Evolutionary conservation across 2,888 invertebrate genomes (phyloP), one percentile per base, ranked within the genome.

Genomic region (Oscheius myriophilus): DNA sequence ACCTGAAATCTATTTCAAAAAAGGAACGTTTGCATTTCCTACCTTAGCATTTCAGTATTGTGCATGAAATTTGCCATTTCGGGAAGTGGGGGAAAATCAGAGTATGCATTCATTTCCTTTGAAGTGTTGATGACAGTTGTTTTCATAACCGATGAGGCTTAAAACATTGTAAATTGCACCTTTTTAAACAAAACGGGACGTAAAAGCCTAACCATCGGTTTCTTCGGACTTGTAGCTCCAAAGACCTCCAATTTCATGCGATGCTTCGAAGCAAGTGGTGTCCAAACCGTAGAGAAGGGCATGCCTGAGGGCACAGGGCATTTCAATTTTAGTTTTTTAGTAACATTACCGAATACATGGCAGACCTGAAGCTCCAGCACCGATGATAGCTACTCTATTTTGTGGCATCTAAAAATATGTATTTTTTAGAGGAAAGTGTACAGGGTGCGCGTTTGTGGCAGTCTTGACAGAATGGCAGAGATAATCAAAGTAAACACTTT

Each of bases 51-150:
- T 54, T 78, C 73, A 26, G 55, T 53, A 59, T 80, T 78, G 53
- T 78, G 80, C 80, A 80, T 80, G 61, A 74, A 80, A 54, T 80
- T 80, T 25, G 80, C 75, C 18, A 72, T 49, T 14, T 73, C 67
- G 43, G 82, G 79, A 2, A 87, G 87, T 0, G 88, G 87, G 0
- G 89, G 89, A 71, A 88, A 89, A 75, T 89, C 87, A 43, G 87
- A 87, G 49, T 82, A 87, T 7, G 87, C 84, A 3, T 82, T 85
- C 78, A 87, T 83, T 70, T 87, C 87, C 76, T 88, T 88, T 61
- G 86, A 86, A 1, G 86, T 85, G 75, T 88, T 88, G 76, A 87
- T 87, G 25, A 87, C 83, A 0, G 88, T 87, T 1, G 82, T 82
- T 39, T 86, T 82, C 84, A 87, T 87, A 7, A 87, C 87, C 0